Evolutionary conservation across 2,888 invertebrate species (phyloP).

Genomic region (Pyrrhia umbra): DNA sequence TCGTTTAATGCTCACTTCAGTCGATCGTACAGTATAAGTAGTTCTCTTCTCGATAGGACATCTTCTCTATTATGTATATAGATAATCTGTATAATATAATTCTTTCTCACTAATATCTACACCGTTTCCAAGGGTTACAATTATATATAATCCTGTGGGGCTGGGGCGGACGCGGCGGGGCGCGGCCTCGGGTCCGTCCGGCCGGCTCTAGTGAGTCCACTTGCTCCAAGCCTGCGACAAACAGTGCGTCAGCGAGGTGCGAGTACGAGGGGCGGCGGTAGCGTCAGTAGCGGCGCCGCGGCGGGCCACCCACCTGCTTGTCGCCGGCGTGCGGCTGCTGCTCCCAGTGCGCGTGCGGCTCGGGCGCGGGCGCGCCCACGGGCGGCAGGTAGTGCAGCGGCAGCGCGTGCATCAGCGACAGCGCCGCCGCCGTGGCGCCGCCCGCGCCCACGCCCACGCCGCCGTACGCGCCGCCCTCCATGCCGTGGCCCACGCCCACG

Average conservation of each 20-base stretch:
- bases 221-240: slow-evolving; percentile 86
- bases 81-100: slow-evolving; percentile 90
- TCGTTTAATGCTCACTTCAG: slow-evolving; percentile 86
- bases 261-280: neutral
- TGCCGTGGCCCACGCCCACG: slow-evolving; percentile 54
- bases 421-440: slow-evolving; percentile 73
- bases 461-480: slow-evolving; percentile 58
- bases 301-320: slow-evolving; percentile 66
- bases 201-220: slow-evolving; percentile 86
- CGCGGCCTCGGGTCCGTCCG: slow-evolving; percentile 64
- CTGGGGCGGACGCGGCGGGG: slow-evolving; percentile 65
- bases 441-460: slow-evolving; percentile 58
- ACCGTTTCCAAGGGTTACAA: slow-evolving; percentile 88
- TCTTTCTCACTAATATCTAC: slow-evolving; percentile 90
- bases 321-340: slow-evolving; percentile 78
- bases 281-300: slow-evolving; percentile 1
- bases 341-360: slow-evolving; percentile 78
- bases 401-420: slow-evolving; percentile 86
- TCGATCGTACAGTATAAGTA: slow-evolving; percentile 86
- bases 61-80: slow-evolving; percentile 89
- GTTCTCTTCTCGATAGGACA: slow-evolving; percentile 87
- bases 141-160: slow-evolving; percentile 83
- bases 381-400: slow-evolving; percentile 86
- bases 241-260: slow-evolving; percentile 32
- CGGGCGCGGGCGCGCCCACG: slow-evolving; percentile 71